A percentile compares a stretch with the other conserved stretches of the same genome.
phyloP scores from a whole-genome alignment of 2,888 invertebrate species.

The Hedya salicella region DNA sequence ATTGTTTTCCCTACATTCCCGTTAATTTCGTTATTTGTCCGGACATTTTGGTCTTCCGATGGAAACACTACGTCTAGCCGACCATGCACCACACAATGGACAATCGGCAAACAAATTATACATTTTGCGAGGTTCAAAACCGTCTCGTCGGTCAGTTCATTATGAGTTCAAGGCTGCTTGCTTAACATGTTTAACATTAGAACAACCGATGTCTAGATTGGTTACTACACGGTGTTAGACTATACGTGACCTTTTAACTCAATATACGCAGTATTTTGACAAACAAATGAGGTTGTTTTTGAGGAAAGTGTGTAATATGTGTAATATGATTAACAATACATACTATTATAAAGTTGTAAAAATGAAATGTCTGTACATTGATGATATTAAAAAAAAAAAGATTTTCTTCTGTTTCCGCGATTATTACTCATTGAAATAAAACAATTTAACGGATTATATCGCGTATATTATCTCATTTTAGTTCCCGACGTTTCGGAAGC shows the following conservation, averaged over 20 bases:
- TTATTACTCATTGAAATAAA: too few relatives aligned
- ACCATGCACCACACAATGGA: slow-evolving; percentile 59
- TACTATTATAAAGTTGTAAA: too few relatives aligned
- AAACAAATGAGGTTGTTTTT: background rate
- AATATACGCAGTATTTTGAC: background rate
- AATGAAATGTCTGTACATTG: too few relatives aligned
- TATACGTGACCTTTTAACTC: background rate
- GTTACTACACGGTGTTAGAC: slow-evolving; percentile 25
- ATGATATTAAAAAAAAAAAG: too few relatives aligned
- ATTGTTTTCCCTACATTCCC: too few relatives aligned
- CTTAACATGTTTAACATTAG: slow-evolving; percentile 42
- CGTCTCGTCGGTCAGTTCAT: slow-evolving; percentile 55
- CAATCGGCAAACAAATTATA: slow-evolving; percentile 61
- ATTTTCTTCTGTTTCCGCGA: too few relatives aligned
- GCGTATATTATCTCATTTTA: too few relatives aligned
- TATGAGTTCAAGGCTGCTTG: slow-evolving; percentile 67
- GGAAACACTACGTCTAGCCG: slow-evolving; percentile 49
- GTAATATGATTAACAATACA: too few relatives aligned
- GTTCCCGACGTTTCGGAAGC: too few relatives aligned
- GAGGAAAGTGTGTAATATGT: background rate
- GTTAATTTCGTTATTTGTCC: too few relatives aligned
- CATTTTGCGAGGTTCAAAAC: slow-evolving; percentile 63
- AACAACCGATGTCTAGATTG: slow-evolving; percentile 29
- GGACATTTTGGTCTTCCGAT: too few relatives aligned
- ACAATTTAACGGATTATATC: too few relatives aligned